Evolutionary conservation across 1,140 invertebrate genomes (phyloP), one percentile per base, ranked within the genome.

Genomic region (Adoxophyes honmai): DNA sequence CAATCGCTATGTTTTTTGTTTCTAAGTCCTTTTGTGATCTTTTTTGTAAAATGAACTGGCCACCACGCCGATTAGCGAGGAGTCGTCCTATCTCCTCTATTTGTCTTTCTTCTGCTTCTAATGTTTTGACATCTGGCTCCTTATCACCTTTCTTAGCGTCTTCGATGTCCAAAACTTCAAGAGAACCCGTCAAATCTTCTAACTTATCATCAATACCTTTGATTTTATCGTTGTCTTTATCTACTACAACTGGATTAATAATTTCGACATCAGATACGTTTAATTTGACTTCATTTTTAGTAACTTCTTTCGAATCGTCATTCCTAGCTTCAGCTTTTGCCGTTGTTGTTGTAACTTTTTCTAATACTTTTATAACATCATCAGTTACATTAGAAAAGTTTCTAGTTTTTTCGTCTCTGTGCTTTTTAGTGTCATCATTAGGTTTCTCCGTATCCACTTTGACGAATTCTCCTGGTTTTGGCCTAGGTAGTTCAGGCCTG

Each of bases 71-170:
- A 0, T 85, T 78, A 37, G 84, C 83, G 44, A 90, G 59, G 5
- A 88, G 62, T 60, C 87, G 75, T 8, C 89, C 89, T 5, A 90
- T 89, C 18, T 86, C 89, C 74, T 89, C 89, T 52, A 90, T 90
- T 61, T 90, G 89, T 57, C 73, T 83, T 28, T 89, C 89, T 68
- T 90, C 89, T 1, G 88, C 86, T 68, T 88, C 78, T 42, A 89
- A 66, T 38, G 79, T 82, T 78, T 87, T 89, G 0, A 83, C 61
- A 73, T 87, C 71, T 1, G 80, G 57, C 59, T 68, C 52, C 48
- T 81, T 84, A 37, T 85, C 80, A n/a, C 70, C 75, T 53, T 65
- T 60, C 59, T 82, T 86, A 18, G 68, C 70, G 28, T 89, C 86
- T 54, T 90, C 86, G 48, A 90, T 78, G 52, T 88, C 82, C 11